Conservation (phyloP, 2,888 invertebrate species). For the Seira musarum region DNA sequence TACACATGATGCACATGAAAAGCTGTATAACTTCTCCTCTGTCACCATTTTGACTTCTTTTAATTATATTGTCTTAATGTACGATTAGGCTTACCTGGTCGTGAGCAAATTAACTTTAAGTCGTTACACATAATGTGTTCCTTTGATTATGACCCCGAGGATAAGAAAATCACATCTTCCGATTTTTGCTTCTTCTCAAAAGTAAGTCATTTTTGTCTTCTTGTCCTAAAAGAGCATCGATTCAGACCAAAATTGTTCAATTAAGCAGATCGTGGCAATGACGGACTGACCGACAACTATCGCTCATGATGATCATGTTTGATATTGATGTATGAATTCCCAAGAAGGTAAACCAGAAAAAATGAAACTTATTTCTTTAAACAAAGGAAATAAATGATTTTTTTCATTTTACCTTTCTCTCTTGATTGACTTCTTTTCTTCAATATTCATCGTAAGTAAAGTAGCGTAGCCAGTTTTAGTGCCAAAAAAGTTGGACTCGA, state of each 20-base stretch:
- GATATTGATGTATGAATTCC: too few relatives aligned
- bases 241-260: constrained; percentile 3
- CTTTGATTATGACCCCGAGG: neutral
- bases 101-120: neutral
- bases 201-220: constrained; percentile 28
- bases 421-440: constrained; percentile 19
- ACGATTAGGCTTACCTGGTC: constrained; percentile 9
- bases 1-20: neutral
- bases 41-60: neutral
- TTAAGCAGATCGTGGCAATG: too few relatives aligned
- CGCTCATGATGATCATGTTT: too few relatives aligned
- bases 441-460: constrained; percentile 20
- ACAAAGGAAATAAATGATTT: constrained; percentile 22
- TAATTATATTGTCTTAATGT: neutral
- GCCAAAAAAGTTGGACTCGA: constrained; percentile 57
- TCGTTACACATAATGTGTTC: too few relatives aligned
- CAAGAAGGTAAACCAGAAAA: constrained; percentile 5
- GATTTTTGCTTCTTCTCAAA: constrained; percentile 5
- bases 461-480: constrained; percentile 54
- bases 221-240: neutral
- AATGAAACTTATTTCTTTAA: constrained; percentile 7
- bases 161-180: constrained; percentile 33
- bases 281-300: too few relatives aligned
- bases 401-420: constrained; percentile 6
- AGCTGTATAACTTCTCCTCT: neutral